These are phyloP conservation scores for Megaptera novaeangliae DNA, from an alignment of 2,113 vertebrate species.

Conservation along the genomic window DNA sequence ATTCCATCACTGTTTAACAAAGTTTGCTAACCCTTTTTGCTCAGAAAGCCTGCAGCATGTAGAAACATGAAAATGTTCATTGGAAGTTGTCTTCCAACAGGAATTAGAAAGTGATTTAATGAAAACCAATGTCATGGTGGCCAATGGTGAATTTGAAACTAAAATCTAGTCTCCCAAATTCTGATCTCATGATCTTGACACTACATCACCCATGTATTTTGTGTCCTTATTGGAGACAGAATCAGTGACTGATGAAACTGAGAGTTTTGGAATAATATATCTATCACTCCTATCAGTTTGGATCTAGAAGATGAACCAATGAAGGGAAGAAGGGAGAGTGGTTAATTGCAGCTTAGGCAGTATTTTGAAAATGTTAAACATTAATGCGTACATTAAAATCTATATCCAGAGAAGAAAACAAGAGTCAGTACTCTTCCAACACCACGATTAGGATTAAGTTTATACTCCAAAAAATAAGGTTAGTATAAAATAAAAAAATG, in stretches of 20 bases:
- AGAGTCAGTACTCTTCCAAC: not conserved
- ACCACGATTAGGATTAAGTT: not conserved
- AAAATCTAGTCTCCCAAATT: not conserved
- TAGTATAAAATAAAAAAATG: not conserved
- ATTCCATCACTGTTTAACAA: not conserved
- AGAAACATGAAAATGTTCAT: not conserved
- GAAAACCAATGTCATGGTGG: not conserved
- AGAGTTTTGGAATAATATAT: not conserved
- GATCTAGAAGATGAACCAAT: not conserved
- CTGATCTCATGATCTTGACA: not conserved
- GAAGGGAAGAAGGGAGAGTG: not conserved
- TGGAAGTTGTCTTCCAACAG: not conserved
- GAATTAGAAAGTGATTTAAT: not conserved
- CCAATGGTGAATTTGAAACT: not conserved
- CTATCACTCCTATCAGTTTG: not conserved
- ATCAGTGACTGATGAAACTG: not conserved
- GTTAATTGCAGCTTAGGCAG: not conserved
- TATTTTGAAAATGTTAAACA: not conserved
- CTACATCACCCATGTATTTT: not conserved
- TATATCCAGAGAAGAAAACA: not conserved
- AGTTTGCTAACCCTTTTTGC: not conserved
- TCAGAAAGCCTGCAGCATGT: not conserved
- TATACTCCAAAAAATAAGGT: not conserved
- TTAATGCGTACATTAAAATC: not conserved
- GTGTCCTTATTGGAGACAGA: not conserved